phyloP scores from a whole-genome alignment of 2,113 vertebrate genomes.

The Rhea americana region DNA sequence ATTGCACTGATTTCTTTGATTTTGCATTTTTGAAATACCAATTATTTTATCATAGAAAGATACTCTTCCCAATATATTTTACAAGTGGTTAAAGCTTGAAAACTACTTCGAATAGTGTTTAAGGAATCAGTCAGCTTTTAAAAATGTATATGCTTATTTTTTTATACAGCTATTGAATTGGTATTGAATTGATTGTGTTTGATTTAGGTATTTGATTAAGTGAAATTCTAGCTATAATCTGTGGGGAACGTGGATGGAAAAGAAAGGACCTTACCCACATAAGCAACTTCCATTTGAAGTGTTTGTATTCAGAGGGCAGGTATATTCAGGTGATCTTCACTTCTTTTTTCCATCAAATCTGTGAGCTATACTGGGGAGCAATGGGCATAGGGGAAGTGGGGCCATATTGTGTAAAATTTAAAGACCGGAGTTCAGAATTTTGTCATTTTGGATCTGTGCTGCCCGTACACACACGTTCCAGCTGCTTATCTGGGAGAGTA shows the following conservation, averaged over 20 bases:
- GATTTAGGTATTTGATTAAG: background rate
- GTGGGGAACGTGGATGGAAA: background rate
- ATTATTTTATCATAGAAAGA: background rate
- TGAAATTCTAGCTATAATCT: background rate
- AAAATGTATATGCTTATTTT: background rate
- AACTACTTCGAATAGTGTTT: background rate
- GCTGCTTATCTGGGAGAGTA: background rate
- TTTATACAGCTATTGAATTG: background rate
- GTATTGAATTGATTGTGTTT: background rate
- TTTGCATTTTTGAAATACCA: background rate
- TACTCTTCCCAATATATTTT: background rate
- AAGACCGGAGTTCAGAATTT: background rate
- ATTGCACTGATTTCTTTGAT: background rate
- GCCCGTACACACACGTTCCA: accelerated
- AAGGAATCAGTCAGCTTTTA: background rate
- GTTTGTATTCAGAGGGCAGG: background rate
- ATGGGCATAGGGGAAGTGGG: background rate
- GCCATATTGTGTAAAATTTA: background rate
- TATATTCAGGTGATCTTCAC: background rate
- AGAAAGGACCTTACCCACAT: background rate
- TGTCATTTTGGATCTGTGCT: background rate
- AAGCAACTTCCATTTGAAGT: background rate
- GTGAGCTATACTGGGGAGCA: background rate
- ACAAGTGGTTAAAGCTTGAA: background rate
- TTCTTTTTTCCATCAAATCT: background rate